Evolutionary conservation across 2,113 vertebrate species (phyloP).

Genomic region (Hepsetus odoe): DNA sequence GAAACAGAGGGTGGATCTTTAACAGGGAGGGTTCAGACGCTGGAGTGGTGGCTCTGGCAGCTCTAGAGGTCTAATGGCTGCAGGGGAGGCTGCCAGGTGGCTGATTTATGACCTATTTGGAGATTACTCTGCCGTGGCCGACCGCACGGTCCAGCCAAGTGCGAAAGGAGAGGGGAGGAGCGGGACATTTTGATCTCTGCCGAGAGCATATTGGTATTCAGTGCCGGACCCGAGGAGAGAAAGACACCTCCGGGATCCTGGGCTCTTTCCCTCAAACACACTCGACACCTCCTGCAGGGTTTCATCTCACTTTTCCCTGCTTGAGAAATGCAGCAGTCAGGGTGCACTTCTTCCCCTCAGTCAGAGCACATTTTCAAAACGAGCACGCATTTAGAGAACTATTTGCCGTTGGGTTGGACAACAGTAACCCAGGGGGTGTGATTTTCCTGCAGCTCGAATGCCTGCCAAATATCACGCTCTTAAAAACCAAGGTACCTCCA

Average conservation of each 20-base stretch:
- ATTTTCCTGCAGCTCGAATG: background rate
- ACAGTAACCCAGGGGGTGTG: background rate
- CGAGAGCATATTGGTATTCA: conserved; percentile 63
- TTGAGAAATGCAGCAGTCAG: background rate
- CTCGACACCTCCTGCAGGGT: background rate
- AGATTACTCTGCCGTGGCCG: conserved; percentile 25
- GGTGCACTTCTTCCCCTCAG: background rate
- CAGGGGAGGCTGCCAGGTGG: conserved; percentile 33
- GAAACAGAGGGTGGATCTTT: background rate
- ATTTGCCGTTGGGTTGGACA: background rate
- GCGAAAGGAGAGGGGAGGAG: conserved; percentile 15
- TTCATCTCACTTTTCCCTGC: background rate
- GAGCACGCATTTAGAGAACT: background rate
- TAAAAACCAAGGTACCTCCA: background rate
- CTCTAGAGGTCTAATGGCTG: conserved; percentile 21
- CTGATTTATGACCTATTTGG: conserved; percentile 43
- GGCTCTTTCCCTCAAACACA: background rate
- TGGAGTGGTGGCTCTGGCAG: background rate
- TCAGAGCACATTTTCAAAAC: background rate
- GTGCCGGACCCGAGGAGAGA: conserved; percentile 41
- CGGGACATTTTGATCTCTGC: conserved; percentile 60
- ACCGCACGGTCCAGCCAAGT: conserved; percentile 16
- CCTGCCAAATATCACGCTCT: background rate
- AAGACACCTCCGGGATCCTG: conserved; percentile 7
- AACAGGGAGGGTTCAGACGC: background rate